Conservation (phyloP, 2,113 vertebrate species). For the Hypanus sabinus region DNA sequence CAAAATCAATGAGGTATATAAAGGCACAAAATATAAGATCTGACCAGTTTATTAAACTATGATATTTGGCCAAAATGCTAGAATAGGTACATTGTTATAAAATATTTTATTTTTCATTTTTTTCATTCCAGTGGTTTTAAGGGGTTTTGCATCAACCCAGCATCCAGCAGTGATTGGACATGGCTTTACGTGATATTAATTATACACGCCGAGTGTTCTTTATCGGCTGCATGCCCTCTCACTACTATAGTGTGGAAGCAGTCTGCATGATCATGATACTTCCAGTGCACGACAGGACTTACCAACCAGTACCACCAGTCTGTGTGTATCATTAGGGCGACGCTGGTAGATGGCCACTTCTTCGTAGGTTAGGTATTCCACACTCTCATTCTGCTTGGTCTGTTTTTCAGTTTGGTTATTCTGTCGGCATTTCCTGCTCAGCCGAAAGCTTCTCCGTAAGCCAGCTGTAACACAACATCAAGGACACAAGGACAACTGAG, state of each 20-base stretch:
- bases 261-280: too few species aligned
- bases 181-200: not conserved
- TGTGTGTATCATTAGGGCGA: conserved; percentile 67
- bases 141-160: not conserved
- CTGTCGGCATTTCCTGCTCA: conserved; percentile 71
- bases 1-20: conserved; percentile 21
- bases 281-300: conserved; percentile 40
- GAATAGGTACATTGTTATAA: not conserved
- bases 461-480: conserved; percentile 60
- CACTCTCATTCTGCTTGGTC: conserved; percentile 44
- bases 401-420: conserved; percentile 54
- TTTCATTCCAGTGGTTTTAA: not conserved
- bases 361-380: conserved; percentile 75
- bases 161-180: not conserved
- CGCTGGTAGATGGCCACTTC: conserved; percentile 77
- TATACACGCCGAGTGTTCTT: not conserved
- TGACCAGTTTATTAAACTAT: not conserved
- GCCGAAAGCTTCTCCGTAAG: conserved; percentile 74
- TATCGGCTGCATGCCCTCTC: not conserved
- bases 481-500: not conserved
- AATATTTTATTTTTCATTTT: not conserved
- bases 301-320: conserved; percentile 85
- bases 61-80: too few species aligned
- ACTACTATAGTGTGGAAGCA: not conserved
- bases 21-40: not conserved